Conservation (phyloP, 2,113 vertebrate species). For the Myrmecobius fasciatus region DNA sequence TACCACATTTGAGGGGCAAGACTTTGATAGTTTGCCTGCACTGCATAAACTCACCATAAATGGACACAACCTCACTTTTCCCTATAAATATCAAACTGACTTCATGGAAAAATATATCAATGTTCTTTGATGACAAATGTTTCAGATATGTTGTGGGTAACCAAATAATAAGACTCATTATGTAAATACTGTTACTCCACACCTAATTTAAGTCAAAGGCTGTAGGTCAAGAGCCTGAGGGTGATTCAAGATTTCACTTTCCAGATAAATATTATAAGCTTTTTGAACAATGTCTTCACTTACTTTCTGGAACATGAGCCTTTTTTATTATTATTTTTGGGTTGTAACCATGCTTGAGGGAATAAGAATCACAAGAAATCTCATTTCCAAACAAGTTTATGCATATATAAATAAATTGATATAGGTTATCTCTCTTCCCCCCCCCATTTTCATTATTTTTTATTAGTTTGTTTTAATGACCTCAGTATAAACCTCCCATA, state of each 20-base stretch:
- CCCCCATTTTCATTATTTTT: not conserved
- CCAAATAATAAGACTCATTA: not conserved
- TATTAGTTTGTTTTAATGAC: not conserved
- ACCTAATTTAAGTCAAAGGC: not conserved
- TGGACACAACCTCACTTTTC: not conserved
- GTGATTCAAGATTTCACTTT: not conserved
- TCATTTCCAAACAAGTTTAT: not conserved
- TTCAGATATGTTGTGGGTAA: not conserved
- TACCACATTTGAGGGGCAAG: not conserved
- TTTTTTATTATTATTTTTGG: not conserved
- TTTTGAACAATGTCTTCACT: not conserved
- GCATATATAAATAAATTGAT: not conserved
- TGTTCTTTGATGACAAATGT: not conserved
- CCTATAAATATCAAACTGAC: not conserved
- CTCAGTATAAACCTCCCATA: not conserved
- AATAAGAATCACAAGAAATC: not conserved
- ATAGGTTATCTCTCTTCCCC: not conserved
- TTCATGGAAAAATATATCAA: not conserved
- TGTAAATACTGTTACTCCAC: not conserved
- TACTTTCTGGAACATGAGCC: not conserved
- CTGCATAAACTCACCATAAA: not conserved
- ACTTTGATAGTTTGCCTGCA: not conserved
- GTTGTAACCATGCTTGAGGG: not conserved
- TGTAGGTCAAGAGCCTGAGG: not conserved
- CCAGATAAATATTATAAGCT: not conserved